Base-by-base conservation (phyloP, 2,113 vertebrate species). In the Perognathus longimembris region DNA sequence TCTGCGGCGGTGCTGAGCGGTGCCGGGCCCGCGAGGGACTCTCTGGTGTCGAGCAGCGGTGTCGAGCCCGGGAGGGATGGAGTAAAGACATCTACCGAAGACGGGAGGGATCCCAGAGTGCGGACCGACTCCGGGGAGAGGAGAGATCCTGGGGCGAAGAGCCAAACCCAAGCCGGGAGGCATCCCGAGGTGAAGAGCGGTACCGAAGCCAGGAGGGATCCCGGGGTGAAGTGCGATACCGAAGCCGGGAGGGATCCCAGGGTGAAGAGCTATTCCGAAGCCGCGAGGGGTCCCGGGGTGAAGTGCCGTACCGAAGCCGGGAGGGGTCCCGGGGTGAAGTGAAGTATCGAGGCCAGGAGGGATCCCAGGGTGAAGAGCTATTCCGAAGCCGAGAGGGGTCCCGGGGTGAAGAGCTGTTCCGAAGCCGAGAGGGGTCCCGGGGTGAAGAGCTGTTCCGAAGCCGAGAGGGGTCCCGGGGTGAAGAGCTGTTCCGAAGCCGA, bases 201-300 rank as follows among this genome's bases (percentile, higher is more conserved):
- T 18, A 21, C 28, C 50, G 15, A 57, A 8, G 69, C 50, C 45
- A 20, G 8, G 45, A 67, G 40, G 26, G 10, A 38, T 7, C 15
- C 24, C 24, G 20, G 34, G 42, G 14, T 28, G 64, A 21, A 14
- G 30, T 36, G 10, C 42, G 22, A 28, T 32, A 15, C 34, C 7
- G 36, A 34, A 57, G 18, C 20, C 5, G 36, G 15, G 86, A 59
- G 26, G 34, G 32, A 38, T 28, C 42, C 7, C 50, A 3, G 2
- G 4, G 20, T 21, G 45, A 57, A 7, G 30, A n/a, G 30, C 11
- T 28, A 70, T n/a, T 28, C 1, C 28, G 30, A 28, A 45, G 42
- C 11, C 32, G 50, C 32, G 69, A 24, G 20, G 50, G n/a, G 38
- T 3, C 5, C 5, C 18, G 5, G 0, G 5, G 40, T 1, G 26